Evolutionary conservation across 2,888 invertebrate genomes (phyloP), one percentile per base, ranked within the genome.

Genomic region (Willowsia nigromaculata): DNA sequence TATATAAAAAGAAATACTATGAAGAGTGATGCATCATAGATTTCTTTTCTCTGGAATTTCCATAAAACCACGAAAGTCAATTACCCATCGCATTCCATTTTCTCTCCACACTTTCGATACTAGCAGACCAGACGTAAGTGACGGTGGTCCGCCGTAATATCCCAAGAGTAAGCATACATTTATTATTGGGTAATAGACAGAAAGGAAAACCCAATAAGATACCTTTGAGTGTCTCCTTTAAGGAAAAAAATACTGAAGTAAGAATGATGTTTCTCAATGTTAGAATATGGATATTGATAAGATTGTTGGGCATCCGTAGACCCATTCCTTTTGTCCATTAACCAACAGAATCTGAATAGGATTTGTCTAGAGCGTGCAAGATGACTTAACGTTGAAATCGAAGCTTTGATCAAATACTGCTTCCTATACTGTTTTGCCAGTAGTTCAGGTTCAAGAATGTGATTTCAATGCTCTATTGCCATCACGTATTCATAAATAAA

Each of bases 31-130:
- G 68, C 68, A 68, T 68, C 68, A 33, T 37, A 37, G 68, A 68
- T 68, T 68, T 68, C 18, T 27, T 18, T 18, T 33, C 22, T 6
- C n/a, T 76, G 83, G 59, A 85, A 85, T 85, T 59, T 85, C 47
- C 76, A 76, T 74, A 71, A 78, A 78, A 78, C 85, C 78, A 78
- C 65, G 18, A 85, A 85, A 85, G 85, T 85, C 85, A 68, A 85
- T 85, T 78, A 78, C 85, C 65, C 78, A 53, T 62, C 68, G 30
- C 85, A 47, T 78, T 80, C 62, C 85, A 33, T 53, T 80, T 71
- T 53, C 56, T 74, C 68, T 37, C 18, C 30, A 9, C 11, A 1
- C n/a, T 47, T 15, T 13, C 33, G 1, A 18, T 37, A 7, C 62
- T 25, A 68, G 37, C 37, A 68, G 62, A 30, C 30, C 30, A 30